phyloP scores from a whole-genome alignment of 2,888 invertebrate species.

The Cynaeus angustus region DNA sequence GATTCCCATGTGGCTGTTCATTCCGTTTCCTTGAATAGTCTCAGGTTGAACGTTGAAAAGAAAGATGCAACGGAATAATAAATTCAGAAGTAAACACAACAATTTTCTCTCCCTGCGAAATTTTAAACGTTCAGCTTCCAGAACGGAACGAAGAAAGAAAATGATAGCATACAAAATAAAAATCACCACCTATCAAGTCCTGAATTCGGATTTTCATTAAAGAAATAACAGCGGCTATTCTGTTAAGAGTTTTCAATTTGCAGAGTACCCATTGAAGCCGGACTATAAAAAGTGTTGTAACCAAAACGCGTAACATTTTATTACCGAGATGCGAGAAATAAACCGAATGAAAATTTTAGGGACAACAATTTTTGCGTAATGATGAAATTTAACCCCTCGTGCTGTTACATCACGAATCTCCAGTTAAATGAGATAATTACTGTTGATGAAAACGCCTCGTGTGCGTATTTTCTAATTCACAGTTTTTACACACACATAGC shows the following conservation, averaged over 20 bases:
- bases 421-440: no score
- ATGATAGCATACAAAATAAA: no score
- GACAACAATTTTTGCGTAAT: slow-evolving; percentile 24
- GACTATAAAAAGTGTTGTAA: slow-evolving; percentile 35
- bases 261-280: slow-evolving; percentile 12
- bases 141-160: no score
- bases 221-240: slow-evolving; percentile 34
- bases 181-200: no score
- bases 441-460: neutral
- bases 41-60: slow-evolving; percentile 37
- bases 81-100: slow-evolving; percentile 15
- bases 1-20: slow-evolving; percentile 43
- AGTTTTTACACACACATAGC: no score
- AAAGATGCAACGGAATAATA: slow-evolving; percentile 28
- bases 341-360: slow-evolving; percentile 23
- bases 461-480: no score
- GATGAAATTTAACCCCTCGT: slow-evolving; percentile 23
- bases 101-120: no score
- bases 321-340: slow-evolving; percentile 18
- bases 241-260: slow-evolving; percentile 34
- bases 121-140: no score
- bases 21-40: slow-evolving; percentile 40
- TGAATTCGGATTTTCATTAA: slow-evolving; percentile 36
- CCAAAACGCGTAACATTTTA: slow-evolving; percentile 33
- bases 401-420: neutral